A percentile compares a stretch with the other conserved stretches of the same genome.
These are phyloP conservation scores for Percopsis omiscomaycus DNA, from an alignment of 2,797 vertebrate genomes.

Conservation along the genomic window DNA sequence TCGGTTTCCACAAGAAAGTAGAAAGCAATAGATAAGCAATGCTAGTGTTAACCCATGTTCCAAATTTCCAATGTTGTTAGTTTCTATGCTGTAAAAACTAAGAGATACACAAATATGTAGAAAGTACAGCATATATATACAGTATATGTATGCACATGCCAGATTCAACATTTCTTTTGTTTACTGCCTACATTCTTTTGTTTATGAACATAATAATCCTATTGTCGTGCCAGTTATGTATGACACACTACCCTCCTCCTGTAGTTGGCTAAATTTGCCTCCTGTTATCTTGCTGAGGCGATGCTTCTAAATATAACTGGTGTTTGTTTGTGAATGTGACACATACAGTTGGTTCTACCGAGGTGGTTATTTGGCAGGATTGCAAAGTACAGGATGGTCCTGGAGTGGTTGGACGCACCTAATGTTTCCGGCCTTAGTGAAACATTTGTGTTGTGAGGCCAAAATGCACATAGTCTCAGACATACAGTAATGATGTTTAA, in stretches of 20 bases:
- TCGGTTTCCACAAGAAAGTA: too few species aligned
- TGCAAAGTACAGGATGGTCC: slow-evolving; percentile 54
- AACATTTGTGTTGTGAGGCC: slow-evolving; percentile 28
- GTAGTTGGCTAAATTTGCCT: slow-evolving; percentile 53
- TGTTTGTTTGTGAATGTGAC: slow-evolving; percentile 33
- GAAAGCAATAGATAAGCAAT: too few species aligned
- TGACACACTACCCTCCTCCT: slow-evolving; percentile 64
- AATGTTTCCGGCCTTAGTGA: slow-evolving; percentile 47
- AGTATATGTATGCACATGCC: too few species aligned
- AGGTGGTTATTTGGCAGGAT: slow-evolving; percentile 59
- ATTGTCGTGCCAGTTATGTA: slow-evolving; percentile 59
- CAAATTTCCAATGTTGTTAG: too few species aligned
- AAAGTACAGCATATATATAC: neutral
- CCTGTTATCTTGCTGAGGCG: slow-evolving; percentile 67
- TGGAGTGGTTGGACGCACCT: slow-evolving; percentile 33
- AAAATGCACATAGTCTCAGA: too few species aligned
- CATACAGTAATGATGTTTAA: too few species aligned
- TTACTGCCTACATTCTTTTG: neutral
- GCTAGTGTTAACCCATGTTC: too few species aligned
- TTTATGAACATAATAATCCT: slow-evolving; percentile 6
- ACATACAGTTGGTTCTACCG: slow-evolving; percentile 45
- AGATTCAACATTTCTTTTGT: neutral
- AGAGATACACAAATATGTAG: too few species aligned
- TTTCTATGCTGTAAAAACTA: too few species aligned
- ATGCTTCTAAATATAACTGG: slow-evolving; percentile 71